Evolutionary conservation across 2,797 vertebrate genomes (phyloP), one percentile per base, ranked within the genome.

Genomic region (Crenichthys baileyi): DNA sequence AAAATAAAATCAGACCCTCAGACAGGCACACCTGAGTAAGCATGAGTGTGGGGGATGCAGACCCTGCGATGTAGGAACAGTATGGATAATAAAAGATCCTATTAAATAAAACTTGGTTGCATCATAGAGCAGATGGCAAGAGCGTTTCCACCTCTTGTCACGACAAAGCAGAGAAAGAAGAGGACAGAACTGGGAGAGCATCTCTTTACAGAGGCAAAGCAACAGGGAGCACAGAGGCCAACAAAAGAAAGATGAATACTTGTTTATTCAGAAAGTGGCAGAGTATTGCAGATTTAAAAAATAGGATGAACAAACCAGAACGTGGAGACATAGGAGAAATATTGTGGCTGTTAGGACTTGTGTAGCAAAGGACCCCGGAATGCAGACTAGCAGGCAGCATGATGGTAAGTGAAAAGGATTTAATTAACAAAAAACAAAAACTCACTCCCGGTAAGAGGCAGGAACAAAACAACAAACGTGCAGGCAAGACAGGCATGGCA

Each of bases 41-140:
- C 39, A 16, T 31, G 22, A 79, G 22, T 29, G 56, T 68, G n/a
- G 15, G 31, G 0, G 41, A 55, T 29, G 2, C 0, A 41, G 48
- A 76, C 24, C 61, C 39, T 53, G 65, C 53, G 1, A 72, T 12
- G 18, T 1, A 83, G 55, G 29, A 44, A 68, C 67, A 39, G 51
- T 72, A 3, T 7, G 53, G 77, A 85, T 87, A 86, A 88, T 89
- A 53, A 82, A 91, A 70, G 79, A 85, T 82, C 83, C 76, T 80
- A 85, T 90, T 73, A 85, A 70, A 76, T 78, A 56, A 61, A 44
- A 58, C 82, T 77, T 85, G 74, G 82, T 81, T 3, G 70, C 71
- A 73, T 74, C 79, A n/a, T 68, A 61, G 73, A 82, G 55, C 90
- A 91, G 89, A 92, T 91, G 89, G 86, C 65, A 60, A 0, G 71